Conservation (phyloP, 1,140 invertebrate species). For the Apis dorsata region DNA sequence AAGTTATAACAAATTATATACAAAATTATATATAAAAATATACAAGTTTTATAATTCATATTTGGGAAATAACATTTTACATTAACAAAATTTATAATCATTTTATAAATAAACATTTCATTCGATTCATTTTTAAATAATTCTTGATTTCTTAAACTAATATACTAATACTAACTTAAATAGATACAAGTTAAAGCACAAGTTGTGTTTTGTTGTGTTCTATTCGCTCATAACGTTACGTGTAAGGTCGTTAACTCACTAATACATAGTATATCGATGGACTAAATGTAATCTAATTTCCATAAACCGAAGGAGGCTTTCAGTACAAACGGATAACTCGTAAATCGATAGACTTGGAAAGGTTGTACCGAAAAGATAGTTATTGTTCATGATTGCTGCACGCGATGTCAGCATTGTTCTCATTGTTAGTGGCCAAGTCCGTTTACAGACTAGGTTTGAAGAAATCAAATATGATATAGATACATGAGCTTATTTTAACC, state of each 20-base stretch:
- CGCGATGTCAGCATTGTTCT: slow-evolving; percentile 43
- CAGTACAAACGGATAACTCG: neutral
- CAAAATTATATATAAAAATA: too few species aligned
- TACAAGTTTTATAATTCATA: neutral
- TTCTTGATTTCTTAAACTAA: too few species aligned
- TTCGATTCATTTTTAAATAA: too few species aligned
- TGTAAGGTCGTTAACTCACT: neutral
- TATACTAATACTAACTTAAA: too few species aligned
- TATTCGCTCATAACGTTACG: neutral
- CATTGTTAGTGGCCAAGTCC: slow-evolving; percentile 20
- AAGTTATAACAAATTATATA: too few species aligned
- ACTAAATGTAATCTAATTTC: slow-evolving; percentile 26
- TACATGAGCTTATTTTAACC: slow-evolving; percentile 9
- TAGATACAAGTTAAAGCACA: neutral
- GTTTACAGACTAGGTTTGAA: slow-evolving; percentile 14
- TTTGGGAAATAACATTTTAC: too few species aligned
- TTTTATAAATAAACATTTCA: neutral
- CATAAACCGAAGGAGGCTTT: slow-evolving; percentile 25
- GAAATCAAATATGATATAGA: slow-evolving; percentile 13
- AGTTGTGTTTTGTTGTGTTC: neutral
- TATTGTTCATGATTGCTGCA: slow-evolving; percentile 24
- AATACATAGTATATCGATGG: neutral
- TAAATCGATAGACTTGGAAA: slow-evolving; percentile 32
- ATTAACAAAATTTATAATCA: too few species aligned
- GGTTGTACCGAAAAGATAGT: slow-evolving; percentile 29